These are phyloP conservation scores for Copidosoma aretas DNA, from an alignment of 2,888 invertebrate genomes.

Conservation along the genomic window DNA sequence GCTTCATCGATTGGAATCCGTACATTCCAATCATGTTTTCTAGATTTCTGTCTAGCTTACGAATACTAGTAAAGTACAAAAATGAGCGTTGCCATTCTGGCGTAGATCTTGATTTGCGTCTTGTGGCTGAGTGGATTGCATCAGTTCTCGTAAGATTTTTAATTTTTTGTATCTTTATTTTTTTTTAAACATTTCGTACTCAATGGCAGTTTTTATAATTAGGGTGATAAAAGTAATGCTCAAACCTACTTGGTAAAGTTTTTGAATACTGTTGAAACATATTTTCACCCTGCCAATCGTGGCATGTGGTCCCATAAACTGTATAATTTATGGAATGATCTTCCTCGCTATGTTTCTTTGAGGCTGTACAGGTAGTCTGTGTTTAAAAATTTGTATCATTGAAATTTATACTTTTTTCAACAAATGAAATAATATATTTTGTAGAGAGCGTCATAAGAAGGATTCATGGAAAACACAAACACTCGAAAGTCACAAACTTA, in stretches of 20 bases:
- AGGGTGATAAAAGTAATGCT: conserved; percentile 73
- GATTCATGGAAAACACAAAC: conserved; percentile 73
- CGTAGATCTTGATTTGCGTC: conserved; percentile 46
- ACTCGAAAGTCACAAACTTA: conserved; percentile 74
- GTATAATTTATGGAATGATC: conserved; percentile 64
- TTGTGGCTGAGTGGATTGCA: conserved; percentile 64
- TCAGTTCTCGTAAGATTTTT: conserved; percentile 63
- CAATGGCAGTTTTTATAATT: conserved; percentile 49
- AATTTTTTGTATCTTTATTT: no score
- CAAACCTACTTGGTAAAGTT: conserved; percentile 80
- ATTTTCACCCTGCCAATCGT: conserved; percentile 86
- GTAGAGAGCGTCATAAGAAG: conserved; percentile 70
- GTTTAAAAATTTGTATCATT: neutral
- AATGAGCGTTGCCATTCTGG: conserved; percentile 67
- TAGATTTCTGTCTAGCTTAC: conserved; percentile 74
- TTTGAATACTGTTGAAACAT: conserved; percentile 83
- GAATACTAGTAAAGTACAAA: conserved; percentile 80
- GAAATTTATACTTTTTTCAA: neutral
- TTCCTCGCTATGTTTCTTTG: neutral
- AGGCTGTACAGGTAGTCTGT: conserved; percentile 59
- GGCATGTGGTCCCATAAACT: conserved; percentile 80
- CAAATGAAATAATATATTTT: conserved; percentile 11
- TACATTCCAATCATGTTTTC: conserved; percentile 80
- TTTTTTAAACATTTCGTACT: no score
- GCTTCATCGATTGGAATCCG: conserved; percentile 87